phyloP scores from a whole-genome alignment of 2,113 vertebrate species.

The Camelus bactrianus region DNA sequence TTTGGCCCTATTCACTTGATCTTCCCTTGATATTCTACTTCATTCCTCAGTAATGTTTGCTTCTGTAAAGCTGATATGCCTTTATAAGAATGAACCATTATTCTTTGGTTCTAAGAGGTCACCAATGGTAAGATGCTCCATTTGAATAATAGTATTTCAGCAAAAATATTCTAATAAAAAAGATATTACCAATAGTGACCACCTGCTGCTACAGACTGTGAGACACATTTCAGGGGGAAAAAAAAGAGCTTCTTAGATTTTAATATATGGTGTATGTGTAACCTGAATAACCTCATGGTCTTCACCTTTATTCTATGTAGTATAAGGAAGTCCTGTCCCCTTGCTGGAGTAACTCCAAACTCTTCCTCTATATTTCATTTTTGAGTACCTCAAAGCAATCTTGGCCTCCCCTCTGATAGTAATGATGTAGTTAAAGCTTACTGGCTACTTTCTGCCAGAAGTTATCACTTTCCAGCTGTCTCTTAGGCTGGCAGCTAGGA shows the following conservation, averaged over 20 bases:
- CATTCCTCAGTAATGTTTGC: neutral
- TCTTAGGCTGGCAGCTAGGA: neutral
- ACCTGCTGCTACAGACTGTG: neutral
- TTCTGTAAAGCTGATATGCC: neutral
- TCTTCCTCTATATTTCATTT: neutral
- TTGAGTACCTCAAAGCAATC: neutral
- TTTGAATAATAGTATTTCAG: constrained; percentile 4
- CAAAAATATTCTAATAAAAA: neutral
- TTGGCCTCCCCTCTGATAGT: neutral
- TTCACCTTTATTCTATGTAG: neutral
- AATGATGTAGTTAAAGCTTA: neutral
- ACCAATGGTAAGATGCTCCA: neutral
- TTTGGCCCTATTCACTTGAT: neutral
- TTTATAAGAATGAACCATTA: neutral
- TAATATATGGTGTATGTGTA: neutral
- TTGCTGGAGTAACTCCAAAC: neutral
- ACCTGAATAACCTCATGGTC: neutral
- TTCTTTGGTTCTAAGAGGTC: neutral
- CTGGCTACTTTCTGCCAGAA: neutral
- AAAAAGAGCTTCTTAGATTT: neutral
- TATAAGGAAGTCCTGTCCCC: neutral
- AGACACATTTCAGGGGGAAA: neutral
- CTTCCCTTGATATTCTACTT: neutral
- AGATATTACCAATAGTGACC: neutral
- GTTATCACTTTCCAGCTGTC: neutral